Evolutionary conservation across 2,113 vertebrate genomes (phyloP).

Genomic region (Isichthys henryi): DNA sequence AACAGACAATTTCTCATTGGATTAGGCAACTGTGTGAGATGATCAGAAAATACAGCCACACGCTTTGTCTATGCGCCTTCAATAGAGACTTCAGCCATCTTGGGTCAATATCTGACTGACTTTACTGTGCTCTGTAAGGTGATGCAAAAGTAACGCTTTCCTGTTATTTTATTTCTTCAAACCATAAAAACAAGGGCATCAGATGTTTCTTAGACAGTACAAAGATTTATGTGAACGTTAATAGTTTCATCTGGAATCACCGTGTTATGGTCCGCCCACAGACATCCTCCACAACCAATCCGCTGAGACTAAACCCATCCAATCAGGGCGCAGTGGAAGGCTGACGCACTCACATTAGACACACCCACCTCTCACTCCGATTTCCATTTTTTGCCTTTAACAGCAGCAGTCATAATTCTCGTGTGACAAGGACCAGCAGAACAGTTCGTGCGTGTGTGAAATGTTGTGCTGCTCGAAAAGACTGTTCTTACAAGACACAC

Average conservation of each 20-base stretch:
- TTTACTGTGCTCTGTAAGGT: background rate
- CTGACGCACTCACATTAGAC: background rate
- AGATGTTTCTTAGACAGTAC: background rate
- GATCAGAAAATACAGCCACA: background rate
- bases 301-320: background rate
- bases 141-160: background rate
- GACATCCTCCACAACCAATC: background rate
- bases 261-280: background rate
- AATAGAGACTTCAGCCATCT: background rate
- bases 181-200: background rate
- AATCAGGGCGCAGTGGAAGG: background rate
- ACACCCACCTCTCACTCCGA: background rate
- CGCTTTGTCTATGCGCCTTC: background rate
- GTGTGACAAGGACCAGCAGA: background rate
- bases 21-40: background rate
- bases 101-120: background rate
- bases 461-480: background rate
- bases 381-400: background rate
- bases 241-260: background rate
- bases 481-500: background rate
- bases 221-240: background rate
- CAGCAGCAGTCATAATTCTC: background rate
- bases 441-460: background rate
- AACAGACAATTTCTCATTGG: background rate
- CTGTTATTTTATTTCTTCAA: background rate